phyloP scores from a whole-genome alignment of 2,113 vertebrate genomes.

The Dicrurus megarhynchus region DNA sequence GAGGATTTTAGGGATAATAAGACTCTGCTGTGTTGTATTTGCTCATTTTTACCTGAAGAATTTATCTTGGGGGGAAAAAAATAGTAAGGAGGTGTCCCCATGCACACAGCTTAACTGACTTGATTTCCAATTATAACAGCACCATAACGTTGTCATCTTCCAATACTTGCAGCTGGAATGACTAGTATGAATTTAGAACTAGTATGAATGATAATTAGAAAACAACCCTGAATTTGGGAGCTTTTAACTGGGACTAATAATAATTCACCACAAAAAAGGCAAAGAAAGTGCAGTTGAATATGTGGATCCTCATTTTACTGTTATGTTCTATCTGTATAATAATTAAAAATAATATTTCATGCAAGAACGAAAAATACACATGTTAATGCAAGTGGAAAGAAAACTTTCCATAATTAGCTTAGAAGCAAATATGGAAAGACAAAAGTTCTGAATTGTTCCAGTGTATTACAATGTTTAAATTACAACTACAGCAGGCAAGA shows the following conservation, averaged over 20 bases:
- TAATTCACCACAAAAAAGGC: not conserved
- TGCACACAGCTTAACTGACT: not conserved
- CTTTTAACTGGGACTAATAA: not conserved
- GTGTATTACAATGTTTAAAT: not conserved
- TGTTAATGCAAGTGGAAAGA: not conserved
- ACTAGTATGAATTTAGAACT: not conserved
- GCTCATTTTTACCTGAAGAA: not conserved
- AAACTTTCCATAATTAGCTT: not conserved
- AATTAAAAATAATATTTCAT: not conserved
- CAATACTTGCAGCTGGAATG: not conserved
- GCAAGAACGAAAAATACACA: not conserved
- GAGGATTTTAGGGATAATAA: not conserved
- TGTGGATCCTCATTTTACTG: not conserved
- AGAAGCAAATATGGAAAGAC: not conserved
- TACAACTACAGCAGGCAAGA: not conserved
- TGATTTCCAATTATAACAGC: not conserved
- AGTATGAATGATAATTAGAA: not conserved
- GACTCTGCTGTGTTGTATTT: not conserved
- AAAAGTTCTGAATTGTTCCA: not conserved
- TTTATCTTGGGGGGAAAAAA: not conserved
- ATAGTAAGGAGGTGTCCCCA: not conserved
- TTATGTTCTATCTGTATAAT: not conserved
- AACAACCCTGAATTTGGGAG: not conserved
- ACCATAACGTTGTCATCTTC: not conserved
- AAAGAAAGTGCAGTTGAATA: not conserved